Conservation (phyloP, 2,797 vertebrate genomes). For the Coregonus ussuriensis region DNA sequence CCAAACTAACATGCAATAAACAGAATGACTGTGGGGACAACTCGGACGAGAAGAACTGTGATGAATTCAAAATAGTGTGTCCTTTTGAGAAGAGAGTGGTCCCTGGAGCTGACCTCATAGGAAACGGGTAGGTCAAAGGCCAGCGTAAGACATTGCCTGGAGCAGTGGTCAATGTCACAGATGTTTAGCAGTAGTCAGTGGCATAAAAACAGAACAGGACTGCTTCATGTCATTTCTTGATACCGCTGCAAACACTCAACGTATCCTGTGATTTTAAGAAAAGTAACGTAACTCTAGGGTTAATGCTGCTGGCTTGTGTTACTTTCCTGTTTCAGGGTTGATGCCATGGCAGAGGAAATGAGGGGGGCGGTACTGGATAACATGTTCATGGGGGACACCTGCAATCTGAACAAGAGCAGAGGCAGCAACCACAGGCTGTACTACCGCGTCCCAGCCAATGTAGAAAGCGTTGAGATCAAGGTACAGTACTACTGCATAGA, state of each 20-base stretch:
- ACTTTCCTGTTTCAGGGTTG: constrained; percentile 75
- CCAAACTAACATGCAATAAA: constrained; percentile 81
- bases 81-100: constrained; percentile 48
- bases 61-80: constrained; percentile 62
- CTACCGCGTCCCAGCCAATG: constrained; percentile 85
- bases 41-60: constrained; percentile 87
- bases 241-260: background rate
- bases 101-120: constrained; percentile 80
- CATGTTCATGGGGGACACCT: constrained; percentile 83
- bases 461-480: constrained; percentile 83
- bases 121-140: constrained; percentile 74
- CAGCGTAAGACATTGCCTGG: background rate
- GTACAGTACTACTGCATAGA: constrained; percentile 57
- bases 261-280: background rate
- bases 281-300: background rate
- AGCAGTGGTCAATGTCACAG: background rate
- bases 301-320: background rate
- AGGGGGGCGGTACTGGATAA: constrained; percentile 85
- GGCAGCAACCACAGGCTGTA: constrained; percentile 61
- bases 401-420: constrained; percentile 68
- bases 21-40: constrained; percentile 94
- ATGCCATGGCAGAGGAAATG: constrained; percentile 78
- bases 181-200: background rate
- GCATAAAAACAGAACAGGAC: background rate
- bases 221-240: background rate